phyloP scores from a whole-genome alignment of 2,797 vertebrate species.

The Leptoclinus maculatus region DNA sequence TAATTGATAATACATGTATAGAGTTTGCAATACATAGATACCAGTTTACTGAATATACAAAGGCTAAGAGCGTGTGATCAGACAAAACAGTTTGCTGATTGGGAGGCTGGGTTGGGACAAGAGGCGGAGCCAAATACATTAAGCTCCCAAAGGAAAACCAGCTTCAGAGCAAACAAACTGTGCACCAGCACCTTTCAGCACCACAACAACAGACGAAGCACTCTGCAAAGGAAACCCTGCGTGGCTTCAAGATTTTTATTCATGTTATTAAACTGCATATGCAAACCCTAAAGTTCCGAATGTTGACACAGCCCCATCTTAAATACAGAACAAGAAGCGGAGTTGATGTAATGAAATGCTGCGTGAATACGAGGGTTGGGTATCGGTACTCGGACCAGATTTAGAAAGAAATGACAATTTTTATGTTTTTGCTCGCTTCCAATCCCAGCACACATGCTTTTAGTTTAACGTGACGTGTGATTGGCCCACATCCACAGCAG shows the following conservation, averaged over 20 bases:
- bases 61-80: background rate
- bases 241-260: no score
- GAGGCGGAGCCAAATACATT: background rate
- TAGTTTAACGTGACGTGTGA: background rate
- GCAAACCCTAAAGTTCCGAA: no score
- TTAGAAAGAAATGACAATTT: no score
- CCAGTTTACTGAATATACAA: background rate
- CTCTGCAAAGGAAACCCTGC: background rate
- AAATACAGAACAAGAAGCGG: no score
- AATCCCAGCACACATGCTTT: no score
- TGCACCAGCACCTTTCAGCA: conserved; percentile 23
- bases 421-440: no score
- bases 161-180: background rate
- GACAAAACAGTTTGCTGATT: background rate
- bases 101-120: background rate
- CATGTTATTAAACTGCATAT: no score
- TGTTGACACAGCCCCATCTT: no score
- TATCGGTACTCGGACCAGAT: no score
- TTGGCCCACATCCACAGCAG: background rate
- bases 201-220: background rate
- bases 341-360: no score
- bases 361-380: no score
- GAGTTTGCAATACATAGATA: background rate
- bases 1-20: background rate
- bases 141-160: background rate